Evolutionary conservation across 2,888 invertebrate genomes (phyloP).

Genomic region (Corbicula japonica): DNA sequence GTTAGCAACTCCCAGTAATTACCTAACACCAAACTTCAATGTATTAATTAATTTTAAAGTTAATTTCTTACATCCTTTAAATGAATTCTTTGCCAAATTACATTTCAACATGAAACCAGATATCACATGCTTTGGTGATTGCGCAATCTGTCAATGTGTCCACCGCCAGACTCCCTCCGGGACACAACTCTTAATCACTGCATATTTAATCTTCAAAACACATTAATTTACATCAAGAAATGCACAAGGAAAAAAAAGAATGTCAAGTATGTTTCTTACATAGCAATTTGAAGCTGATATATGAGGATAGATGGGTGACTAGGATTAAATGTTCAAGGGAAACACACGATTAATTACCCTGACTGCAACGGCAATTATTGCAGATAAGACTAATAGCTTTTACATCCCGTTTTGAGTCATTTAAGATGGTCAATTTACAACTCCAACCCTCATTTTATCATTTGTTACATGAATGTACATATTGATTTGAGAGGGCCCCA

Average conservation of each 20-base stretch:
- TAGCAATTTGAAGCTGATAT: too few species aligned
- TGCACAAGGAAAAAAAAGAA: not conserved
- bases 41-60: constrained; percentile 19
- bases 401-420: too few species aligned
- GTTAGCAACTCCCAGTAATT: not conserved
- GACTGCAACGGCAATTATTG: too few species aligned
- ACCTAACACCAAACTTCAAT: not conserved
- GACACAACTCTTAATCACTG: constrained; percentile 16
- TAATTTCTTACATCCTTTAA: too few species aligned
- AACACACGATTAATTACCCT: too few species aligned
- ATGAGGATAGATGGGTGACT: too few species aligned
- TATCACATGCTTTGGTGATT: constrained; percentile 7
- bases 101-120: constrained; percentile 12
- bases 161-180: constrained; percentile 33
- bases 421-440: too few species aligned
- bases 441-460: too few species aligned
- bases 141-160: constrained; percentile 17
- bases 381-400: too few species aligned
- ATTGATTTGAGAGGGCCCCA: too few species aligned
- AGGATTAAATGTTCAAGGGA: too few species aligned
- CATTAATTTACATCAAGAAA: not conserved
- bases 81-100: constrained; percentile 11
- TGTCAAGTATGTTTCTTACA: not conserved
- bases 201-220: not conserved
- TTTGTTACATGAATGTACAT: too few species aligned